Evolutionary conservation across 2,797 vertebrate species (phyloP), one percentile per base, ranked within the genome.

Genomic region (Anabacerthia variegaticeps): DNA sequence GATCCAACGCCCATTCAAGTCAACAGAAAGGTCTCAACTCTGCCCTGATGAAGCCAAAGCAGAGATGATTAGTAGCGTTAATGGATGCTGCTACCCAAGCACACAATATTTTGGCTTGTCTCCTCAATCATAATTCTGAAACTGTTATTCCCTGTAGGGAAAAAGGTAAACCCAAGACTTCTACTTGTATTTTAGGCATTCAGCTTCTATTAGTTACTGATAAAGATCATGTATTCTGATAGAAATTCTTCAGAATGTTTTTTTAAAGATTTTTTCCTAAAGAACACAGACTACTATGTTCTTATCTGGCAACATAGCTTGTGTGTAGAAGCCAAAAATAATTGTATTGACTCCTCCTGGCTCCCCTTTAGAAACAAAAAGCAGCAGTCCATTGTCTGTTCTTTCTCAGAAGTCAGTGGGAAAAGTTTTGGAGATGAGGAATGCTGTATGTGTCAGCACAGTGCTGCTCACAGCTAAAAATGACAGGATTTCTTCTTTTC

Each of bases 221-320:
- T 86, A 93, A 87, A 81, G 67, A 90, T 88, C 37, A 12, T 49
- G 74, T 37, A 52, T 93, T 84, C 56, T 80, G 59, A 90, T 32
- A 93, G 23, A 95, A 77, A 66, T 81, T 93, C 72, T 88, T 76
- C 49, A 85, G 46, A 61, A 85, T 37, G 26, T 9, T 19, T 63
- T 95, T 73, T 69, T 7, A 59, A 75, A 93, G 51, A 44, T 80
- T 84, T 87, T 69, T 83, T 79, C 12, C 63, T 85, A 6, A 91
- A 85, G 82, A 76, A 67, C 71, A 68, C 26, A 66, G 49, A 92
- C 23, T 55, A 24, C 61, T 74, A 3, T 34, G 41, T 95, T 95
- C 88, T 96, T 94, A 92, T 91, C 86, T 96, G 44, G 85, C 48
- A 96, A 54, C 15, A 69, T 78, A 91, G 54, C 34, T 59, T 65